Conservation (phyloP, 2,797 vertebrate species). For the Synanceia verrucosa region DNA sequence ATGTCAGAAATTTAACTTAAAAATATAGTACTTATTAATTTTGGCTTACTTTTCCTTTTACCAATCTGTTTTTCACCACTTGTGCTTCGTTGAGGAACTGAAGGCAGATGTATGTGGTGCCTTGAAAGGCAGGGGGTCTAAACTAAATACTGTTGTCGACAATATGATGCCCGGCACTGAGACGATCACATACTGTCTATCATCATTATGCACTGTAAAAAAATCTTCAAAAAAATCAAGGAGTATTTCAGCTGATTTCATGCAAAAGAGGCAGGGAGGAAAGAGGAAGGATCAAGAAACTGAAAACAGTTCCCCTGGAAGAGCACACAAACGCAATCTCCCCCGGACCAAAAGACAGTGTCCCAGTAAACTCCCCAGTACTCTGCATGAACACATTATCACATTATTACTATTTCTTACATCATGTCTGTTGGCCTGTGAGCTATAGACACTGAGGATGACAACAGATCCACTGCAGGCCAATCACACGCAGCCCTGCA, state of each 20-base stretch:
- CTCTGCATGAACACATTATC: slow-evolving; percentile 60
- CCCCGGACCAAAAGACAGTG: slow-evolving; percentile 54
- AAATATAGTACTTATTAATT: slow-evolving; percentile 14
- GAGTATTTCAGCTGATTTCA: slow-evolving; percentile 57
- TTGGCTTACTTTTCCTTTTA: slow-evolving; percentile 12
- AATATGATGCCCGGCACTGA: not conserved
- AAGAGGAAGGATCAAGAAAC: slow-evolving; percentile 11
- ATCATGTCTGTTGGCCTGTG: slow-evolving; percentile 78
- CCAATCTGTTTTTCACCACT: slow-evolving; percentile 29
- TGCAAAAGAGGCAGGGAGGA: slow-evolving; percentile 24
- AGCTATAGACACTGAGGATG: slow-evolving; percentile 73
- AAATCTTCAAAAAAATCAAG: slow-evolving; percentile 8
- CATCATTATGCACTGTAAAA: not conserved
- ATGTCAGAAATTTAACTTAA: slow-evolving; percentile 14
- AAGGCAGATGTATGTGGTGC: slow-evolving; percentile 13
- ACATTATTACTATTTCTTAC: slow-evolving; percentile 79
- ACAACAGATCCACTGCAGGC: slow-evolving; percentile 75
- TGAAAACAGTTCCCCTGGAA: slow-evolving; percentile 54
- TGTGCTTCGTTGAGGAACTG: slow-evolving; percentile 22
- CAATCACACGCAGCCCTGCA: slow-evolving; percentile 67
- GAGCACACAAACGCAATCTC: slow-evolving; percentile 27
- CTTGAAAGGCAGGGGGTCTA: slow-evolving; percentile 27
- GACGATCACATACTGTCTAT: not conserved
- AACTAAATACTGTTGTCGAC: slow-evolving; percentile 14
- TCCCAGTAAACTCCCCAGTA: slow-evolving; percentile 68